Percentiles rank a stretch among this genome's conserved stretches.
Conservation (phyloP, 1,140 invertebrate species). For the Apis dorsata region DNA sequence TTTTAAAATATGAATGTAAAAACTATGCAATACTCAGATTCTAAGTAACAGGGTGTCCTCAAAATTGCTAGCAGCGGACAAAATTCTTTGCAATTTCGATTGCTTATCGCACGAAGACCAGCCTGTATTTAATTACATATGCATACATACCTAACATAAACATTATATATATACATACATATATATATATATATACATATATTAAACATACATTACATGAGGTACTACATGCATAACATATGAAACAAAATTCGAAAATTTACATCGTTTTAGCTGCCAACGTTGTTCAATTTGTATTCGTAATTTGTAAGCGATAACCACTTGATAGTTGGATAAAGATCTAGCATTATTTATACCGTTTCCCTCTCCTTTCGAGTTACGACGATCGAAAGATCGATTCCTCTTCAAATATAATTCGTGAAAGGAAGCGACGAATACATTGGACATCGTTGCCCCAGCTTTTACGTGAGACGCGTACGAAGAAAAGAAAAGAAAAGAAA, state of each 20-base stretch:
- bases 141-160: constrained; percentile 52
- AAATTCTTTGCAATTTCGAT: constrained; percentile 56
- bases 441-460: constrained; percentile 18
- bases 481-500: not conserved
- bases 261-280: constrained; percentile 31
- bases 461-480: not conserved
- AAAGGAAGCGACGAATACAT: constrained; percentile 5
- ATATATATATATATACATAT: constrained; percentile 1
- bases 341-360: not conserved
- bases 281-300: constrained; percentile 5
- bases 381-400: not conserved
- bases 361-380: not conserved
- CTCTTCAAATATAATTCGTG: too few relatives aligned
- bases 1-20: constrained; percentile 9
- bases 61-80: constrained; percentile 62
- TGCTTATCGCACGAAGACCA: constrained; percentile 64
- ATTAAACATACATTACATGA: constrained; percentile 37
- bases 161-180: constrained; percentile 27
- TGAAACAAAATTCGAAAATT: constrained; percentile 39
- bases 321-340: not conserved
- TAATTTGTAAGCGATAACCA: not conserved
- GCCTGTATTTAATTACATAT: constrained; percentile 59
- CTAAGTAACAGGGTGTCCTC: constrained; percentile 70
- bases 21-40: constrained; percentile 56
- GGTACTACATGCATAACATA: constrained; percentile 27